phyloP scores from a whole-genome alignment of 2,888 invertebrate species.

The Spialia ferax region DNA sequence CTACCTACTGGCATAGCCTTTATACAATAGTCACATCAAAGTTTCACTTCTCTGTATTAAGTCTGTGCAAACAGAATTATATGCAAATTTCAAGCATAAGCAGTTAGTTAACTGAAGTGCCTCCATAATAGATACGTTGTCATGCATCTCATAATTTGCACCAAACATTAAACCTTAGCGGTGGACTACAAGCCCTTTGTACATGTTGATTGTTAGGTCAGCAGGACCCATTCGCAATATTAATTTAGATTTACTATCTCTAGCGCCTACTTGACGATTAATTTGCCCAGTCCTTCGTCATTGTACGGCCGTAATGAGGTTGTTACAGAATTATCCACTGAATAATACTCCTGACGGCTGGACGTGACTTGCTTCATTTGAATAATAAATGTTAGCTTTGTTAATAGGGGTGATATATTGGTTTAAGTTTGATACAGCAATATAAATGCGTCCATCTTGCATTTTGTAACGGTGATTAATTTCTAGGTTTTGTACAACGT shows the following conservation, averaged over 20 bases:
- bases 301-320: conserved; percentile 50
- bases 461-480: conserved; percentile 17
- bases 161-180: conserved; percentile 19
- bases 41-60: not conserved
- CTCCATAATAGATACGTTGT: conserved; percentile 19
- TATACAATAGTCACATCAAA: conserved; percentile 35
- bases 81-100: conserved; percentile 23
- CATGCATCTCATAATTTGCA: conserved; percentile 32
- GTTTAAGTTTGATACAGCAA: conserved; percentile 28
- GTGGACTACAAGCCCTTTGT: conserved; percentile 62
- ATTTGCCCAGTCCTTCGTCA: conserved; percentile 57
- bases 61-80: conserved; percentile 42
- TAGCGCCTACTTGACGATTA: conserved; percentile 58
- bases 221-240: conserved; percentile 73
- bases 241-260: conserved; percentile 77
- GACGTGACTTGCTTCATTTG: conserved; percentile 41
- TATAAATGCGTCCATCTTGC: conserved; percentile 30
- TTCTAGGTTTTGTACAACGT: conserved; percentile 6
- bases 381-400: conserved; percentile 40
- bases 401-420: conserved; percentile 38
- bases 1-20: not conserved
- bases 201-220: conserved; percentile 70
- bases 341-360: conserved; percentile 50
- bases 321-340: conserved; percentile 51
- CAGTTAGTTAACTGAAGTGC: conserved; percentile 17